Base-by-base conservation (phyloP, 2,888 invertebrate species). In the Lepas anatifera region DNA sequence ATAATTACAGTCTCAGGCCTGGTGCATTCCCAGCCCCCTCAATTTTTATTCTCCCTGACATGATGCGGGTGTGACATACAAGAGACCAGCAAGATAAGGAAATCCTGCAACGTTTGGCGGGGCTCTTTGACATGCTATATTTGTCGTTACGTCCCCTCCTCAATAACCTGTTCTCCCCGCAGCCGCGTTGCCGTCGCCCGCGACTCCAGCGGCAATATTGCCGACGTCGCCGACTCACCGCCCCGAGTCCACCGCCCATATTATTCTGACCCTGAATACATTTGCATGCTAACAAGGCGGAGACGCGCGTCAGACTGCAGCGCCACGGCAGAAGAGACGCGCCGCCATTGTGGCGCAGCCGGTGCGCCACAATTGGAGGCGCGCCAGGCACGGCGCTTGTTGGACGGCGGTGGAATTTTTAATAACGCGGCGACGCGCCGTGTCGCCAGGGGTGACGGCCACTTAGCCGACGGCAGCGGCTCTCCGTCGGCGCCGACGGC, bases 401-500 rank as follows among this genome's bases (percentile, higher is more conserved):
- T 58, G 58, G 58, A 35, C 32, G 52, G 35, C 32, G 58, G 32
- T 11, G 58, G 58, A 58, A 58, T 58, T 58, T 58, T 58, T 58
- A 58, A 58, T 58, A 58, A 58, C 58, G 58, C 16, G 13, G 18
- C 32, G 32, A 8, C 35, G 22, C 32, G 32, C 35, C 7, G 32
- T 8, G 7, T 4, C 48, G 48, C 48, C n/a, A 11, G n/a, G n/a
- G 48, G 48, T 25, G 18, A 10, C 25, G 48, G 48, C 48, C 48
- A 48, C 48, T 48, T 48, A 48, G 48, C 48, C n/a, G 48, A 25
- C 16, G 48, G 48, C 8, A 3, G 43, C 16, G 8, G 43, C 16
- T 8, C 16, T 3, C 43, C 16, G 18, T 16, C 8, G 16, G 43
- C 43, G 16, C 22, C 18, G 46, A 22, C 1, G 46, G 13, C 46